Evolutionary conservation across 2,888 invertebrate species (phyloP), one percentile per base, ranked within the genome.

Genomic region (Argyresthia goedartella): DNA sequence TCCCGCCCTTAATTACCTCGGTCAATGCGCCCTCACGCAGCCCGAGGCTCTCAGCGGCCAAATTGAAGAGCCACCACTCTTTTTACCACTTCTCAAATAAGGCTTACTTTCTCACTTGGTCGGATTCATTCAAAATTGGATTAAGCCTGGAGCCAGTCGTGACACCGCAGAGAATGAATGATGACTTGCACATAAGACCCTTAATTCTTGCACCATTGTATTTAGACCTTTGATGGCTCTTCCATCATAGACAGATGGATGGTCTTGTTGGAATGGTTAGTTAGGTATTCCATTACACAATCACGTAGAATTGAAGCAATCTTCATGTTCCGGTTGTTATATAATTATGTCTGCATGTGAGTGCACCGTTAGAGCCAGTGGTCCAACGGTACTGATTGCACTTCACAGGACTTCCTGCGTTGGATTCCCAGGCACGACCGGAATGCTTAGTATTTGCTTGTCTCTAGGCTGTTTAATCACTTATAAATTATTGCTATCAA

Each of bases 111-210:
- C 39, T 49, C 36, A 49, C 48, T 70, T 70, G 66, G 73, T 64
- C 66, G 81, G 73, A 70, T 81, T 66, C 77, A 76, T 77, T 81
- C 78, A 74, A 81, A 84, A 82, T 81, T 81, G 73, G 76, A 75
- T 76, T 75, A 79, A 75, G 77, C 82, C 76, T 72, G 25, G 25
- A 25, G 80, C 75, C 65, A 72, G 69, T 80, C 85, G 84, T 84
- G 84, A 81, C 79, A 69, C 65, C 73, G 80, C 79, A 78, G 76
- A 74, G 74, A 78, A 80, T 81, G 81, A 82, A 76, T 73, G 81
- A 84, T 84, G 80, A 76, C 81, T 78, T 70, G 60, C 61, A 64
- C 62, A 59, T 61, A 59, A 56, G 54, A 56, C 53, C 53, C 51
- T 59, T 58, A 55, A 59, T 53, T 53, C 55, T 50, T 51, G 47